Evolutionary conservation across 2,888 invertebrate species (phyloP).

Genomic region (Mimas tiliae): DNA sequence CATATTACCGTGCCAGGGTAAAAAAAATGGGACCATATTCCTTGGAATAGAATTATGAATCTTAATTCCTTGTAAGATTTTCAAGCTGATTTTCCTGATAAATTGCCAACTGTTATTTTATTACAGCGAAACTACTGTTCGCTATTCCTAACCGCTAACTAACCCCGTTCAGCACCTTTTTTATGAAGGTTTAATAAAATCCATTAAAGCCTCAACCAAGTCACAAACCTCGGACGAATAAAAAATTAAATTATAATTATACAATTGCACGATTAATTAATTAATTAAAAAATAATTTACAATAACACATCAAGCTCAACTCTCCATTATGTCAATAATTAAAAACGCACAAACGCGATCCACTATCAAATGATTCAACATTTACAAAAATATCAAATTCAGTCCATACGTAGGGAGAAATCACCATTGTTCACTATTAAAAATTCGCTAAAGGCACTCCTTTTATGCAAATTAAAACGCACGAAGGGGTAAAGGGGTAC

Average conservation of each 20-base stretch:
- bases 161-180: slow-evolving; percentile 17
- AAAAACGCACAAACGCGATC: slow-evolving; percentile 20
- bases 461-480: slow-evolving; percentile 18
- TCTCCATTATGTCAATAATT: slow-evolving; percentile 43
- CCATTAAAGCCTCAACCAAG: neutral
- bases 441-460: slow-evolving; percentile 28
- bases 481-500: neutral
- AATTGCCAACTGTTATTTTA: neutral
- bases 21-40: no score
- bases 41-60: no score
- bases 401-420: slow-evolving; percentile 23
- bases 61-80: neutral
- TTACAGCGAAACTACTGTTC: neutral
- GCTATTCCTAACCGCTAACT: slow-evolving; percentile 3
- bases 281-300: slow-evolving; percentile 41
- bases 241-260: slow-evolving; percentile 51
- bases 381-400: slow-evolving; percentile 28
- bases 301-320: slow-evolving; percentile 72
- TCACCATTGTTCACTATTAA: slow-evolving; percentile 24
- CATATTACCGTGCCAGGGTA: no score
- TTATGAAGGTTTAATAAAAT: neutral
- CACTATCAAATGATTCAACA: slow-evolving; percentile 25
- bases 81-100: neutral
- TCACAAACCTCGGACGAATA: slow-evolving; percentile 26
- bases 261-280: slow-evolving; percentile 30